phyloP scores from a whole-genome alignment of 2,113 vertebrate species.

The Sardina pilchardus region DNA sequence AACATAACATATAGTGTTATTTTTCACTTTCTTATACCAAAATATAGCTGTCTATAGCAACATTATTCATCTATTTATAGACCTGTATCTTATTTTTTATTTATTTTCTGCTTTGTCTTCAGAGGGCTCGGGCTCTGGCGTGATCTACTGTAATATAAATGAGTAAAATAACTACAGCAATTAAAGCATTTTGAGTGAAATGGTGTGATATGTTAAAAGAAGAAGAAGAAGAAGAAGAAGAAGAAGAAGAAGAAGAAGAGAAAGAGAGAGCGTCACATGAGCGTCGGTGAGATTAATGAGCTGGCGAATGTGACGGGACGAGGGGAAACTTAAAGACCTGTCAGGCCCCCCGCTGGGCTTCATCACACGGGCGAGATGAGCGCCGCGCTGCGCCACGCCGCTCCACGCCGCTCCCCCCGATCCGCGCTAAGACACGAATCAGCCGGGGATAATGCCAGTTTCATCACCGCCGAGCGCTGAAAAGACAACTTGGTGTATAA shows the following conservation, averaged over 20 bases:
- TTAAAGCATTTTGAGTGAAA: background rate
- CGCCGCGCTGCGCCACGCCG: background rate
- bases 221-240: background rate
- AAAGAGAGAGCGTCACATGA: background rate
- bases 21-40: background rate
- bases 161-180: background rate
- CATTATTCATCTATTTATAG: background rate
- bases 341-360: constrained; percentile 32
- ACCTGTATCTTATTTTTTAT: background rate
- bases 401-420: background rate
- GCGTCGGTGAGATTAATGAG: constrained; percentile 5
- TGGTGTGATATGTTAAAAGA: background rate
- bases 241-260: background rate
- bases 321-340: constrained; percentile 53
- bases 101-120: background rate
- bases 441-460: background rate
- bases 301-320: background rate
- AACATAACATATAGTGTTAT: background rate
- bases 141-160: background rate
- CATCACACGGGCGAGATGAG: background rate
- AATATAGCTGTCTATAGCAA: background rate
- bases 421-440: background rate
- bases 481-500: background rate
- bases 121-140: background rate
- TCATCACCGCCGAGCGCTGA: background rate